These are phyloP conservation scores for Patella ulyssiponensis DNA, from an alignment of 2,888 invertebrate genomes.

Conservation along the genomic window DNA sequence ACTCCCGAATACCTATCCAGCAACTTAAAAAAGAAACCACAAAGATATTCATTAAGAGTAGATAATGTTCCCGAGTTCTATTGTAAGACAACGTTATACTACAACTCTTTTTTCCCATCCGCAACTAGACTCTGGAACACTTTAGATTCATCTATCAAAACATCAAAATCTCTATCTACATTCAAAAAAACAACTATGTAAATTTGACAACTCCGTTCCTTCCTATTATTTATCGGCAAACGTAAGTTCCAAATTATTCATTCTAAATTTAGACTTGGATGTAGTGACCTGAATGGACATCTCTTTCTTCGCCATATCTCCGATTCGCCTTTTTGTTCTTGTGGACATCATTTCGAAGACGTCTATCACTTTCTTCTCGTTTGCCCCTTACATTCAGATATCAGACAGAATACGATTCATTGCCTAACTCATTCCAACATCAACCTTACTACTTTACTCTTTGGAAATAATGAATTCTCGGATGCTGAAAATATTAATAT, in stretches of 20 bases:
- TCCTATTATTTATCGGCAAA: no score
- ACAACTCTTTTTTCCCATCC: conserved; percentile 4
- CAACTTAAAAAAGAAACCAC: background rate
- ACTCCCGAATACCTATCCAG: background rate
- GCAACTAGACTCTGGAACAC: background rate
- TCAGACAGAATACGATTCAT: no score
- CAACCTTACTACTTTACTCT: no score
- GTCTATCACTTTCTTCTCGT: background rate
- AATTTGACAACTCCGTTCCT: no score
- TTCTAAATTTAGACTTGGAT: background rate
- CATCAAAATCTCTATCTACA: no score
- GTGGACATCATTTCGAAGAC: background rate
- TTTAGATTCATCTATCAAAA: no score
- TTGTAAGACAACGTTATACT: background rate
- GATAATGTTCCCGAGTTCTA: background rate
- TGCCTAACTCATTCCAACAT: no score
- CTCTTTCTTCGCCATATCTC: background rate
- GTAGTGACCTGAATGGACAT: background rate
- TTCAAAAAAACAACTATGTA: no score
- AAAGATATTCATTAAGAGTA: background rate
- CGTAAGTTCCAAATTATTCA: no score
- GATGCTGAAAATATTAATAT: no score
- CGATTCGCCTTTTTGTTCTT: background rate
- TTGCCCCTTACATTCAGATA: background rate
- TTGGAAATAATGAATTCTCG: no score